A percentile compares a stretch with the other conserved stretches of the same genome.
phyloP scores from a whole-genome alignment of 1,140 invertebrate species.

The Oncopodura yosiiana region DNA sequence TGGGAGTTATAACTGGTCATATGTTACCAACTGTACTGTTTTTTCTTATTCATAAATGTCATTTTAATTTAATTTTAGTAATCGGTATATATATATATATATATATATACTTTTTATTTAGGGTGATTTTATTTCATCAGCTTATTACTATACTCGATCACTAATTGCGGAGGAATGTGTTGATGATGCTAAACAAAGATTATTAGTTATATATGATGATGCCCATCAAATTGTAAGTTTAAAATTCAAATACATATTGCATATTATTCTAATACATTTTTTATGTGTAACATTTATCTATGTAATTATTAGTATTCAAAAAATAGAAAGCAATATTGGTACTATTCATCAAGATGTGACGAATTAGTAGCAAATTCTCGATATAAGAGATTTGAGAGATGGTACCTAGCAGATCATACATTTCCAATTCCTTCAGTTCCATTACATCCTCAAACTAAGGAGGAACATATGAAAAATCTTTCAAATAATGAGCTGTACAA shows the following conservation, averaged over 20 bases:
- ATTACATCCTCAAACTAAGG: constrained; percentile 7
- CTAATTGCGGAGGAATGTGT: not conserved
- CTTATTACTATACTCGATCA: constrained; percentile 11
- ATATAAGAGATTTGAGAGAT: constrained; percentile 2
- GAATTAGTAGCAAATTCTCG: not conserved
- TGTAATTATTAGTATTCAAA: not conserved
- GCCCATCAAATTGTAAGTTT: constrained; percentile 1
- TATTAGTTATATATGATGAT: constrained; percentile 11
- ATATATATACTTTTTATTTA: not conserved
- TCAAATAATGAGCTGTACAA: not conserved
- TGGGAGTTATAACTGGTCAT: too few species aligned
- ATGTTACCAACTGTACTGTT: too few species aligned
- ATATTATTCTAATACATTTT: not conserved
- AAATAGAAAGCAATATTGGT: not conserved
- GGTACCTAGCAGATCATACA: not conserved
- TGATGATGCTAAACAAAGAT: not conserved
- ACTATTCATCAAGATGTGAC: not conserved
- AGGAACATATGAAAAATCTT: not conserved
- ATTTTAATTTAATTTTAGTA: too few species aligned
- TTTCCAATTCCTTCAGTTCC: not conserved
- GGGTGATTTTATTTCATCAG: constrained; percentile 8
- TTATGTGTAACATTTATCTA: not conserved
- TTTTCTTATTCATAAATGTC: too few species aligned
- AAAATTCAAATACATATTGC: not conserved
- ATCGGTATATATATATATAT: not conserved